phyloP scores from a whole-genome alignment of 2,888 invertebrate genomes.

The Ligdia adustata region DNA sequence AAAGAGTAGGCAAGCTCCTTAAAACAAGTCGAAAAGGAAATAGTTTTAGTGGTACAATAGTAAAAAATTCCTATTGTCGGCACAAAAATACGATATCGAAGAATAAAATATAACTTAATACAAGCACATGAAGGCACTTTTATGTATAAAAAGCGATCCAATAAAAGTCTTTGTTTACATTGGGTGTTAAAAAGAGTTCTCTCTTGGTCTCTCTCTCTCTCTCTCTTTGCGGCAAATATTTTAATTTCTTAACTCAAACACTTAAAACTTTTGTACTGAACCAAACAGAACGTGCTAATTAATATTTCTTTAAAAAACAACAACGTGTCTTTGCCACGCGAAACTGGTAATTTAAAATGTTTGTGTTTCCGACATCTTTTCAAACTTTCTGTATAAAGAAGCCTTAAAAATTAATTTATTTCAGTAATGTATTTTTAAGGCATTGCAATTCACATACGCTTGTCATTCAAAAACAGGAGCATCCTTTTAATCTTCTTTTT shows the following conservation, averaged over 20 bases:
- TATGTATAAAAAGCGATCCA: too few species aligned
- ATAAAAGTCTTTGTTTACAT: too few species aligned
- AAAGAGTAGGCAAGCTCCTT: slow-evolving; percentile 2
- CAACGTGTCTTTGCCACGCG: background rate
- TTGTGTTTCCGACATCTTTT: slow-evolving; percentile 10
- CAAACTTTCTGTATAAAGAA: slow-evolving; percentile 2
- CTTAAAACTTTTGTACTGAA: background rate
- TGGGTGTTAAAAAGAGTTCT: too few species aligned
- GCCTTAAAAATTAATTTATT: slow-evolving; percentile 11
- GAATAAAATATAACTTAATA: too few species aligned
- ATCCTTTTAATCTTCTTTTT: too few species aligned
- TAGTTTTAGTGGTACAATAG: background rate
- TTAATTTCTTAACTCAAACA: background rate
- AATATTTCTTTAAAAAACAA: slow-evolving; percentile 3
- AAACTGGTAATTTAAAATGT: slow-evolving; percentile 6
- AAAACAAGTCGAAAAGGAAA: background rate
- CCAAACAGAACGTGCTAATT: slow-evolving; percentile 9
- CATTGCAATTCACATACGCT: too few species aligned
- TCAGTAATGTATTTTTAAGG: too few species aligned
- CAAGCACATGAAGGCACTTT: too few species aligned
- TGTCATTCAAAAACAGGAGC: too few species aligned
- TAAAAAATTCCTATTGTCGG: too few species aligned
- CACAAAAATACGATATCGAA: too few species aligned
- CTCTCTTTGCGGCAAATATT: background rate
- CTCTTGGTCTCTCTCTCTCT: background rate